Evolutionary conservation across 2,113 vertebrate species (phyloP).

Genomic region (Pituophis catenifer): DNA sequence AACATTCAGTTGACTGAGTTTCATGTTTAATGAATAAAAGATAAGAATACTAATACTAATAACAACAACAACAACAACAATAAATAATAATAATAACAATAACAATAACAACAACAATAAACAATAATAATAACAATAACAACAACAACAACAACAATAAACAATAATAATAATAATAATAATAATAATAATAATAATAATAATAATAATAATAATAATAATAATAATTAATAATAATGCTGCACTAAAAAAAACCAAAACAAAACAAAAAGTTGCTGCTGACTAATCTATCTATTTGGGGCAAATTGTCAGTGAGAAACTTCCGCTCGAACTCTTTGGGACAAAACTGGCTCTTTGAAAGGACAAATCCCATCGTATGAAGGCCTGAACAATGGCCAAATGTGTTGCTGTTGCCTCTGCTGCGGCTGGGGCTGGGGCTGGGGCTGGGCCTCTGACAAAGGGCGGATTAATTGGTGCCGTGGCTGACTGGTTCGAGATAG

Average conservation of each 20-base stretch:
- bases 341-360: constrained; percentile 99
- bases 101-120: too few species aligned
- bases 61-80: not conserved
- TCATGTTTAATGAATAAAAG: too few species aligned
- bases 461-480: constrained; percentile 99
- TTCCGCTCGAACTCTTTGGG: constrained; percentile 99
- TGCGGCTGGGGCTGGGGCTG: constrained; percentile 83
- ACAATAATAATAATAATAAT: not conserved
- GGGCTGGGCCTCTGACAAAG: constrained; percentile 94
- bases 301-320: constrained; percentile 99
- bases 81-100: too few species aligned
- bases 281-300: constrained; percentile 99
- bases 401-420: constrained; percentile 89
- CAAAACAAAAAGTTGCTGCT: constrained; percentile 82
- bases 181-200: constrained; percentile 45
- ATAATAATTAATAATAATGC: not conserved
- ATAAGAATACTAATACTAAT: not conserved
- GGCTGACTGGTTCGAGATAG: constrained; percentile 98
- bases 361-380: constrained; percentile 98
- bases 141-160: too few species aligned
- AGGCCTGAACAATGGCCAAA: constrained; percentile 97
- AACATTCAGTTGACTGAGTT: too few species aligned
- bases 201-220: constrained; percentile 3
- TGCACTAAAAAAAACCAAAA: not conserved
- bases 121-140: not conserved